Evolutionary conservation across 2,113 vertebrate species (phyloP), one percentile per base, ranked within the genome.

Genomic region (Tragulus kanchil): DNA sequence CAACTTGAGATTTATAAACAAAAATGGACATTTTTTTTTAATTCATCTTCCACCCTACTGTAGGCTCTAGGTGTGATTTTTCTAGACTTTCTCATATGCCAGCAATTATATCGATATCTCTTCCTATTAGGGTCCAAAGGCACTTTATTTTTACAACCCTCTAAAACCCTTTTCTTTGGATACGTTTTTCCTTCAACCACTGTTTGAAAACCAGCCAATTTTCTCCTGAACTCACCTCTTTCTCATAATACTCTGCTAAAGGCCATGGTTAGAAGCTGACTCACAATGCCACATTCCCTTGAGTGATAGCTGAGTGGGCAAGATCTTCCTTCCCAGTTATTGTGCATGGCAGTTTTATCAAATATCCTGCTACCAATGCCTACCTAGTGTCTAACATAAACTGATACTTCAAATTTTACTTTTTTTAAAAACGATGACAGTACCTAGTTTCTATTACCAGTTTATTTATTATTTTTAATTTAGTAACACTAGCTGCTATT

Each of bases 141-240:
- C 3, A 69, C 23, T 45, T 8, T 36, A 36, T 56, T 61, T 28
- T 85, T 52, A 13, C 26, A 87, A 36, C 5, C 3, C 15, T 89
- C 3, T 78, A 83, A 82, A 79, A 3, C 1, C 0, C 28, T 77
- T 45, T 75, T 25, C 3, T 85, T 93, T 89, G 10, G 31, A 90
- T 69, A 56, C 95, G 1, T 11, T 89, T 31, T 45, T 56, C 54
- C 25, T 56, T 82, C 23, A 77, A n/a, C 0, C 0, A 82, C 50
- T 85, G 6, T 89, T 90, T 94, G 82, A 78, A 92, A 85, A 59
- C 16, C 69, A 89, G 52, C 28, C 36, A 78, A 26, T 69, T 90
- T 23, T 75, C n/a, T 81, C 73, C 48, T 45, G 71, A 89, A 64
- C 12, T 50, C 48, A 26, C 52, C 28, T 89, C 25, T 86, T 83